A percentile compares a stretch with the other conserved stretches of the same genome.
Evolutionary conservation across 2,113 vertebrate genomes (phyloP).

Genomic region (Ceyx cyanopectus): DNA sequence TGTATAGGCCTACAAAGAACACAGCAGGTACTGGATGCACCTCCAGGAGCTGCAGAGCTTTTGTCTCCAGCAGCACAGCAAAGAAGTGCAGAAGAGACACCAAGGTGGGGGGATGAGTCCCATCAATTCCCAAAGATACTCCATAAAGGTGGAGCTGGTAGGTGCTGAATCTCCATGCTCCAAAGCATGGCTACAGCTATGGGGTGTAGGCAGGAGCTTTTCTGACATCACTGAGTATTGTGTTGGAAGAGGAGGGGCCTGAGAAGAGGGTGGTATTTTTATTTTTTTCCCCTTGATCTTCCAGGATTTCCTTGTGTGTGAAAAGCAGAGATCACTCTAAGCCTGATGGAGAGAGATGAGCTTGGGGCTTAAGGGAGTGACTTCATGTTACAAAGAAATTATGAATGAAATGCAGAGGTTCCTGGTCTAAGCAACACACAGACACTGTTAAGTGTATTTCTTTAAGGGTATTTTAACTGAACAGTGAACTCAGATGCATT

Average conservation of each 20-base stretch:
- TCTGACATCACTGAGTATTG: not conserved
- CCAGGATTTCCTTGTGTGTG: not conserved
- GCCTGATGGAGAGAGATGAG: not conserved
- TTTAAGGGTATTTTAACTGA: not conserved
- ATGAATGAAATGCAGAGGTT: not conserved
- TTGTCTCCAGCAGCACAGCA: not conserved
- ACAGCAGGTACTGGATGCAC: not conserved
- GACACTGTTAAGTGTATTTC: not conserved
- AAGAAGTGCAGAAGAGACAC: not conserved
- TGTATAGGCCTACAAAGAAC: not conserved
- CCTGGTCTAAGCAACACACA: not conserved
- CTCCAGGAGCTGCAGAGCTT: not conserved
- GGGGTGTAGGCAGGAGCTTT: not conserved
- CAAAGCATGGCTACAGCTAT: not conserved
- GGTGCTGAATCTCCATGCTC: not conserved
- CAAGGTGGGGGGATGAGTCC: fast-evolving
- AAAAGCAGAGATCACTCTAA: not conserved
- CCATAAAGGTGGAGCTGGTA: not conserved
- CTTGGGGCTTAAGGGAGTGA: not conserved
- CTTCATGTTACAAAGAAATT: not conserved
- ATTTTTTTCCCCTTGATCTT: not conserved
- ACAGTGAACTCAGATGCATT: not conserved
- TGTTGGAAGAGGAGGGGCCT: not conserved
- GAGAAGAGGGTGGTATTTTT: not conserved
- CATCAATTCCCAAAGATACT: not conserved